Evolutionary conservation across 2,888 invertebrate genomes (phyloP).

Genomic region (Plagodis dolabraria): DNA sequence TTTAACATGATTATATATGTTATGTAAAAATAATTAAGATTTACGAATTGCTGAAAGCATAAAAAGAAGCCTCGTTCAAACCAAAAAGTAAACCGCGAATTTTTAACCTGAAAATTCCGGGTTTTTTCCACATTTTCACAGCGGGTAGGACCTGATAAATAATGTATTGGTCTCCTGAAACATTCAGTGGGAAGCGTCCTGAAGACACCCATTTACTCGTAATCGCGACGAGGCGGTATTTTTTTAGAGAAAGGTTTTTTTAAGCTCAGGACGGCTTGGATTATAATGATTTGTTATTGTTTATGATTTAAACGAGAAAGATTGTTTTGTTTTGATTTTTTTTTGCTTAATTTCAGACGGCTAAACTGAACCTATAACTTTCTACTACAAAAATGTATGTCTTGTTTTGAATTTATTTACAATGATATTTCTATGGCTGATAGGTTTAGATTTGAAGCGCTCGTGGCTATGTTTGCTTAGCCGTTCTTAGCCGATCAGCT

Average conservation of each 20-base stretch:
- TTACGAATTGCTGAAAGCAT: too few relatives aligned
- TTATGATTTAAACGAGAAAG: not conserved
- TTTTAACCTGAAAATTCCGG: conserved; percentile 2
- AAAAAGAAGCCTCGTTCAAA: not conserved
- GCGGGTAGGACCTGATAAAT: conserved; percentile 31
- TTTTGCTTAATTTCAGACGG: too few relatives aligned
- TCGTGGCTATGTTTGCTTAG: too few relatives aligned
- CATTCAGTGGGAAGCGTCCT: conserved; percentile 28
- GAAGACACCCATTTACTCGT: conserved; percentile 25
- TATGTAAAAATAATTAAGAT: too few relatives aligned
- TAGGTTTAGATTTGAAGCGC: too few relatives aligned
- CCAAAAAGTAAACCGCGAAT: conserved; percentile 4
- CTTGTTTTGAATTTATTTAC: too few relatives aligned
- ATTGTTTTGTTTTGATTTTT: too few relatives aligned
- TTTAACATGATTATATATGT: too few relatives aligned
- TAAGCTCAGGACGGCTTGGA: conserved; percentile 4
- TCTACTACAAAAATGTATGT: too few relatives aligned
- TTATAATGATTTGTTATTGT: conserved; percentile 19
- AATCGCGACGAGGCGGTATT: conserved; percentile 15
- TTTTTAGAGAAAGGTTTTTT: conserved; percentile 18
- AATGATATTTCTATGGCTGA: too few relatives aligned
- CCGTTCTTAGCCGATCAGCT: too few relatives aligned
- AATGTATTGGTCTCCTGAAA: conserved; percentile 34
- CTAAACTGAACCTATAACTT: too few relatives aligned
- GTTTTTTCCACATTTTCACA: conserved; percentile 22